Evolutionary conservation across 2,113 vertebrate species (phyloP).

Genomic region (Platysteira castanea): DNA sequence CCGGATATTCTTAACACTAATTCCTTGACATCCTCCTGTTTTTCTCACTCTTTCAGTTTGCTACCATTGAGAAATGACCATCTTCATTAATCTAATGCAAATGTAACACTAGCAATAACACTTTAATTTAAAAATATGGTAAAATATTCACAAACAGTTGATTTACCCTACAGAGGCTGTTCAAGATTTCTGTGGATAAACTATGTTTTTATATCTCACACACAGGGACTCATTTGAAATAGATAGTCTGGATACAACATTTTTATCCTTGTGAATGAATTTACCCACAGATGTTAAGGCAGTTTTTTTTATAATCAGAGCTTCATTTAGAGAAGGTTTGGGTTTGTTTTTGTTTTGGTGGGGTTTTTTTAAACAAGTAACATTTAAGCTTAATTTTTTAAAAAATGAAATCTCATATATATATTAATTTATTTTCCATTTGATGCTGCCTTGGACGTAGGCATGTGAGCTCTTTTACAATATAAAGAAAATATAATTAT

Average conservation of each 20-base stretch:
- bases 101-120: neutral
- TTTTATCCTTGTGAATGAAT: neutral
- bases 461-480: neutral
- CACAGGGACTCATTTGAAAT: neutral
- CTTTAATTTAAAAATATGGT: neutral
- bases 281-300: neutral
- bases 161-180: neutral
- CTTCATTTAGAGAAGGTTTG: neutral
- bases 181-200: neutral
- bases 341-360: neutral
- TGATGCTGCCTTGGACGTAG: neutral
- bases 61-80: neutral
- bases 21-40: neutral
- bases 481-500: neutral
- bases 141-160: neutral
- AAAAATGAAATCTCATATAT: neutral
- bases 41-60: neutral
- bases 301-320: neutral
- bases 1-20: rapidly evolving
- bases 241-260: neutral
- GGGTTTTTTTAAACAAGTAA: neutral
- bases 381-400: neutral
- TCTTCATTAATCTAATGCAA: neutral
- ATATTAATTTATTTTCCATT: neutral
- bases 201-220: neutral